Base-by-base conservation (phyloP, 2,888 invertebrate species). In the Eupsilia transversa region DNA sequence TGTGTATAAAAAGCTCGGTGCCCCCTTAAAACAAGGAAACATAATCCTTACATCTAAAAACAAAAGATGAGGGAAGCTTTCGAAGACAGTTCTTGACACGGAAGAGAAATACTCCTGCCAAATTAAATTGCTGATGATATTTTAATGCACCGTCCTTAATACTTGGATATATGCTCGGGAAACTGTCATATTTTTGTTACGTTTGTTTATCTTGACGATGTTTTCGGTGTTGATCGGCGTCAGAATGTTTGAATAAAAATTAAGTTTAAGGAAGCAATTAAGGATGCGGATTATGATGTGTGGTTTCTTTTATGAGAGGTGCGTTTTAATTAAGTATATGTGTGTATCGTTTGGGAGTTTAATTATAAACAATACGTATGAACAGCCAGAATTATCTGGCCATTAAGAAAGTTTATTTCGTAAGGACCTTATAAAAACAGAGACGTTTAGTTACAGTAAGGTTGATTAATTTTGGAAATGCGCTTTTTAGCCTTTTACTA, bases 41-140 rank as follows among this genome's bases (percentile, higher is more conserved):
- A 56, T 43, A 12, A 67, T 78, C 7, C n/a, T 52, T 57, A 54
- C 49, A 52, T 35, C 17, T 46, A 68, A 77, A 87, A 74, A 80
- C 65, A 86, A 74, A 86, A 79, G 74, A 72, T 41, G 56, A 69
- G 52, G 27, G n/a, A 43, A 54, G 9, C 23, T 33, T 74, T 12
- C 43, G 30, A 74, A 57, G 65, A 65, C 69, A 72, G 82, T 82
- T 71, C 64, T 82, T 82, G 72, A 86, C 77, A 71, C 79, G 69
- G 71, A 74, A 74, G 59, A 10, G 43, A 38, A 54, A 43, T 23
- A 52, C 38, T 70, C 20, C 56, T 70, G 84, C 77, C 72, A 88
- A 86, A 77, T 87, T 82, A 63, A 41, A 63, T 59, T 14, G 56
- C 56, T 59, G 87, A 64, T 78, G 87, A 88, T 83, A 81, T 70